Conservation (phyloP, 2,888 invertebrate genomes). For the Philereme transversata region DNA sequence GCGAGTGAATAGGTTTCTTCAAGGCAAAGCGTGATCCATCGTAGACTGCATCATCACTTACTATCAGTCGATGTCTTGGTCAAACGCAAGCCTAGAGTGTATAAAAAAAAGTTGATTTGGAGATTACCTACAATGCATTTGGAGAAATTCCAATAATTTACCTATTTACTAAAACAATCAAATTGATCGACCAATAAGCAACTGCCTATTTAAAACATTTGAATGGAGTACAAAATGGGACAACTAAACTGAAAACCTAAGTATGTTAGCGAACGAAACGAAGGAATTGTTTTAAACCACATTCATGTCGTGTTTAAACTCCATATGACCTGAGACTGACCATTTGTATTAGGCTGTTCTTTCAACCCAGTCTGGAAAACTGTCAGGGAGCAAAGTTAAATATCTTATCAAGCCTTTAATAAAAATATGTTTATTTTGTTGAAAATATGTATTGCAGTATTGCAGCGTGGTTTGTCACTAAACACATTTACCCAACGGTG, state of each 20-base stretch:
- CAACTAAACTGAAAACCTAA: neutral
- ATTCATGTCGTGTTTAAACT: conserved; percentile 23
- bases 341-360: conserved; percentile 19
- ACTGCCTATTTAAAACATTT: neutral
- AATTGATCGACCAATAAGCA: neutral
- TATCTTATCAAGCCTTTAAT: neutral
- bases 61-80: neutral
- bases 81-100: too few relatives aligned
- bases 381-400: conserved; percentile 7
- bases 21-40: too few relatives aligned
- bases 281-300: conserved; percentile 13
- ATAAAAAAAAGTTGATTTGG: too few relatives aligned
- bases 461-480: too few relatives aligned
- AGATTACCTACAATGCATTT: too few relatives aligned
- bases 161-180: neutral
- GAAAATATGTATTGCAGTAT: neutral
- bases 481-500: too few relatives aligned
- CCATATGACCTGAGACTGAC: conserved; percentile 19
- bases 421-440: neutral
- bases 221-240: neutral
- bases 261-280: neutral
- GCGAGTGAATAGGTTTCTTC: neutral
- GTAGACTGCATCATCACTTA: too few relatives aligned
- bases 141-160: too few relatives aligned
- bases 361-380: conserved; percentile 10